These are phyloP conservation scores for Lagopus muta DNA, from an alignment of 2,113 vertebrate species.

Conservation along the genomic window DNA sequence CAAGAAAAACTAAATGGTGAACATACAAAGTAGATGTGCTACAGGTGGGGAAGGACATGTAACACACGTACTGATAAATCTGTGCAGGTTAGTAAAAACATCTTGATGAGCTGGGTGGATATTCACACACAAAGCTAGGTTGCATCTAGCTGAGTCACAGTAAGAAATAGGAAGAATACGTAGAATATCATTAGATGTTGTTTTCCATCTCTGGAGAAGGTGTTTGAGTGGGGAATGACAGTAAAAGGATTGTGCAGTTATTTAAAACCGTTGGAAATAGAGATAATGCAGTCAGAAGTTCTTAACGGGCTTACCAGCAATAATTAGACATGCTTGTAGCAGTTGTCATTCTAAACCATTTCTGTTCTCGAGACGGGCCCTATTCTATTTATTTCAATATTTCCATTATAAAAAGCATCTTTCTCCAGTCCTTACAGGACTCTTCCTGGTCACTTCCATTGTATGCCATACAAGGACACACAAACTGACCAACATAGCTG, in stretches of 20 bases:
- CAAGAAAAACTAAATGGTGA: conserved; percentile 67
- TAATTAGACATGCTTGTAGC: neutral
- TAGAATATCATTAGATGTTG: neutral
- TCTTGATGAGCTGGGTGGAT: neutral
- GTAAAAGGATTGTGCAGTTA: neutral
- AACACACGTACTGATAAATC: conserved; percentile 71
- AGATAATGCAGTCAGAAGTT: neutral
- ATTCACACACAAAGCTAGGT: neutral
- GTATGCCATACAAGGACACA: neutral
- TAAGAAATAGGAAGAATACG: neutral
- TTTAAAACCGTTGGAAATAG: neutral
- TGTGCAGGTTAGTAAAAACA: conserved; percentile 76
- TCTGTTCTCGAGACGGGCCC: neutral
- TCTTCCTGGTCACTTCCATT: neutral
- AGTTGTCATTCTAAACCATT: neutral
- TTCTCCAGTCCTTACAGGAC: neutral
- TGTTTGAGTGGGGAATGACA: neutral
- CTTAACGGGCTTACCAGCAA: neutral
- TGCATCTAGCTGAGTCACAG: neutral
- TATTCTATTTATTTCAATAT: neutral
- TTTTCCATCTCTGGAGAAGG: neutral
- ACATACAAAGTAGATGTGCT: conserved; percentile 51
- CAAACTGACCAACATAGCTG: neutral
- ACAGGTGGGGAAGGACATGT: conserved; percentile 35
- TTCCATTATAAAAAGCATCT: neutral